Conservation (phyloP, 1,140 invertebrate genomes). For the Lepidotrigona ventralis region DNA sequence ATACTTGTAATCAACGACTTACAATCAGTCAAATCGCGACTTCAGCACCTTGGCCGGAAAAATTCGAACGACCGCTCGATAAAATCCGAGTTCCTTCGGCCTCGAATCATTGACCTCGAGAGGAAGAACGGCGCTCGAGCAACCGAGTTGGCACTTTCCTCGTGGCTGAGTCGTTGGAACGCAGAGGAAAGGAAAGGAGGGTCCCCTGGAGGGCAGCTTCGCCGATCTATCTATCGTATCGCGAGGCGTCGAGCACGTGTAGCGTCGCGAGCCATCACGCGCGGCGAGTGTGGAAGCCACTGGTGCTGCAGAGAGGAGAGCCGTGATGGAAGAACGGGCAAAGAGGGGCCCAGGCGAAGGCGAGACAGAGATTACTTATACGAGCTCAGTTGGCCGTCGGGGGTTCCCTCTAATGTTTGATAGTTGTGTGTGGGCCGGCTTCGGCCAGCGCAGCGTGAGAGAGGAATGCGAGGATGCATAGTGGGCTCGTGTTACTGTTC, state of each 20-base stretch:
- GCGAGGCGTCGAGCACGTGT: slow-evolving; percentile 30
- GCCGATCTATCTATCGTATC: slow-evolving; percentile 30
- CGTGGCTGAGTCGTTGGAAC: slow-evolving; percentile 48
- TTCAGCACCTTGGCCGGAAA: too few species aligned
- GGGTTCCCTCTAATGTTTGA: slow-evolving; percentile 66
- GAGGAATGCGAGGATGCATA: slow-evolving; percentile 77
- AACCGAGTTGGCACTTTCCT: slow-evolving; percentile 55
- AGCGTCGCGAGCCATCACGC: slow-evolving; percentile 11
- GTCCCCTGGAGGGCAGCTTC: slow-evolving; percentile 32
- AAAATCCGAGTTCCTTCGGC: too few species aligned
- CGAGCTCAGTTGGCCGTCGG: slow-evolving; percentile 60
- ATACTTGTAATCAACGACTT: too few species aligned
- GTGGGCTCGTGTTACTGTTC: slow-evolving; percentile 68
- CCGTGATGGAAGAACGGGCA: slow-evolving; percentile 20
- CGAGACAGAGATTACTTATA: slow-evolving; percentile 57
- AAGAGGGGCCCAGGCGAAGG: slow-evolving; percentile 49
- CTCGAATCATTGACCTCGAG: too few species aligned
- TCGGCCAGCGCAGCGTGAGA: slow-evolving; percentile 74
- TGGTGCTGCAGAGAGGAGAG: neutral
- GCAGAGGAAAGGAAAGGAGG: slow-evolving; percentile 10
- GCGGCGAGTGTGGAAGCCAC: slow-evolving; percentile 12
- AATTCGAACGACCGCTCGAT: too few species aligned
- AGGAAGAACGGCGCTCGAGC: neutral
- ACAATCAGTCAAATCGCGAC: too few species aligned
- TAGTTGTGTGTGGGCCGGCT: slow-evolving; percentile 72